phyloP scores from a whole-genome alignment of 1,140 invertebrate species.

The Drosophila burlai region DNA sequence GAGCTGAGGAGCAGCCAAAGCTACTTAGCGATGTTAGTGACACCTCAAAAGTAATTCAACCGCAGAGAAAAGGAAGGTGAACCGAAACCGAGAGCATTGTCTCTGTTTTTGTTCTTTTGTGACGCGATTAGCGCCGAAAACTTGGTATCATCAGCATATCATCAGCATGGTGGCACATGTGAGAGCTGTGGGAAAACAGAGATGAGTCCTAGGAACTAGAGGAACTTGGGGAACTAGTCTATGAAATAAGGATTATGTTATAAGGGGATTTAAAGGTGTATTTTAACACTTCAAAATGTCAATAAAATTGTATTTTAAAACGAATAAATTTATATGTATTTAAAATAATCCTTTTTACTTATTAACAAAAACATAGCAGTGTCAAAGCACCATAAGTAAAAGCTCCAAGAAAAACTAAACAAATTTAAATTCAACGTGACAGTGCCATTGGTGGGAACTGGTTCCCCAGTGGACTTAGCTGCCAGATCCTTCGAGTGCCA shows the following conservation, averaged over 20 bases:
- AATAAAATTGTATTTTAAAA: too few relatives aligned
- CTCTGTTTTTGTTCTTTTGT: slow-evolving; percentile 41
- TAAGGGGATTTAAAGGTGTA: background rate
- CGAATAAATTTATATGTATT: too few relatives aligned
- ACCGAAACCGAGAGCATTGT: slow-evolving; percentile 40
- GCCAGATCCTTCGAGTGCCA: slow-evolving; percentile 38
- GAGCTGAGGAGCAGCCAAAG: slow-evolving; percentile 38
- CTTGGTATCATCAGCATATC: slow-evolving; percentile 32
- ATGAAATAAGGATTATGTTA: background rate
- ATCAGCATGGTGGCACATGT: slow-evolving; percentile 8
- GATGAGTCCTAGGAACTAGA: background rate
- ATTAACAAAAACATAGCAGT: too few relatives aligned
- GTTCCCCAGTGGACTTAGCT: slow-evolving; percentile 12
- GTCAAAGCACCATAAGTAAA: background rate
- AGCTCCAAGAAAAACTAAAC: background rate
- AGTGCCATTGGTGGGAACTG: background rate
- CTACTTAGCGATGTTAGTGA: slow-evolving; percentile 74
- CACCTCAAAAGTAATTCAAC: slow-evolving; percentile 57
- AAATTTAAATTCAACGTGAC: background rate
- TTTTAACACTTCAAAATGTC: too few relatives aligned
- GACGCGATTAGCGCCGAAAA: slow-evolving; percentile 60
- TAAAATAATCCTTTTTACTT: too few relatives aligned
- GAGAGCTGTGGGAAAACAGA: background rate
- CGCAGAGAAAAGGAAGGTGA: background rate
- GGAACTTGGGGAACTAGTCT: background rate